These are phyloP conservation scores for Danio choprae DNA, from an alignment of 2,797 vertebrate genomes.

Conservation along the genomic window DNA sequence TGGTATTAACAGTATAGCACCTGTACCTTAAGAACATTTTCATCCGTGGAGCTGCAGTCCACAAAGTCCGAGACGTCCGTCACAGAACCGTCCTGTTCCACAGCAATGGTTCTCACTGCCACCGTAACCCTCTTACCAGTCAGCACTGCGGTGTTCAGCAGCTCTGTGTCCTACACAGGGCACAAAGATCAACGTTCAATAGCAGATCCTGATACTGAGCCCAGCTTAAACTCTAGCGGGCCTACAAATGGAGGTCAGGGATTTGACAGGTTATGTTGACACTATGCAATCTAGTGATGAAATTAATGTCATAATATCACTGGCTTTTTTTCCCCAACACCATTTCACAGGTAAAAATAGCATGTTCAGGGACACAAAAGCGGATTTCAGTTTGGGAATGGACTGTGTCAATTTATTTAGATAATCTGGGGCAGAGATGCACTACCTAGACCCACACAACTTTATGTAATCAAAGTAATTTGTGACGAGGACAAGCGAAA, in stretches of 20 bases:
- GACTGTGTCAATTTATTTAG: slow-evolving; percentile 62
- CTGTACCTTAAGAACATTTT: slow-evolving; percentile 91
- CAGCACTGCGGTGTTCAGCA: slow-evolving; percentile 91
- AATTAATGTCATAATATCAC: slow-evolving; percentile 6
- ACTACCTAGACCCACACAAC: background rate
- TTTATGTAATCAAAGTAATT: slow-evolving; percentile 44
- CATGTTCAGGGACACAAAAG: slow-evolving; percentile 5
- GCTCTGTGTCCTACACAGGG: slow-evolving; percentile 85
- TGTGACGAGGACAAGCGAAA: slow-evolving; percentile 28
- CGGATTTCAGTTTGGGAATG: slow-evolving; percentile 41
- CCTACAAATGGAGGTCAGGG: slow-evolving; percentile 31
- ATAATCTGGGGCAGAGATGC: slow-evolving; percentile 66
- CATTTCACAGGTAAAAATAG: slow-evolving; percentile 4
- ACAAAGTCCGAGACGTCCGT: slow-evolving; percentile 84
- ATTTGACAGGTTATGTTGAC: background rate
- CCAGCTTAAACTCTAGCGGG: slow-evolving; percentile 4
- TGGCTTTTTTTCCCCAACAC: background rate
- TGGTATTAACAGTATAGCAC: too few relatives aligned
- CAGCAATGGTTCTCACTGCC: slow-evolving; percentile 86
- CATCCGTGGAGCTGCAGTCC: slow-evolving; percentile 88
- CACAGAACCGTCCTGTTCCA: slow-evolving; percentile 87
- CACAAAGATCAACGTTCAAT: slow-evolving; percentile 12
- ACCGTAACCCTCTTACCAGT: slow-evolving; percentile 90
- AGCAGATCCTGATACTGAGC: background rate
- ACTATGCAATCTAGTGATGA: background rate